A percentile compares a stretch with the other conserved stretches of the same genome.
phyloP scores from a whole-genome alignment of 2,113 vertebrate species.

The Spea multiplicata region DNA sequence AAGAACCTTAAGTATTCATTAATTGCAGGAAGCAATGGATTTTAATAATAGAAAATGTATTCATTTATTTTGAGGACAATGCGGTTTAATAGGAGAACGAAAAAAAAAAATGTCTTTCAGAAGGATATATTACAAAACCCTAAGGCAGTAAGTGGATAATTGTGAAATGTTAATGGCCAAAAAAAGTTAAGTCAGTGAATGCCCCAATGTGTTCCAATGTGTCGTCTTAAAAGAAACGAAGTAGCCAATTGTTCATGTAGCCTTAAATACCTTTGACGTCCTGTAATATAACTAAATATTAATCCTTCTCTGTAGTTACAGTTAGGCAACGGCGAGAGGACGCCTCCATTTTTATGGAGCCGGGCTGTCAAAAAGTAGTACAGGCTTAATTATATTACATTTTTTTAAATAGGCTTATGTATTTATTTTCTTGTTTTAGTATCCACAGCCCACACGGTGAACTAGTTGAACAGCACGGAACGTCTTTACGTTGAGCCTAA shows the following conservation, averaged over 20 bases:
- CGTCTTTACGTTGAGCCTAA: too few species aligned
- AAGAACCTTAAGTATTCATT: slow-evolving; percentile 8
- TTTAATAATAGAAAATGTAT: not conserved
- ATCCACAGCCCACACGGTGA: too few species aligned
- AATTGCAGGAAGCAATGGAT: slow-evolving; percentile 1
- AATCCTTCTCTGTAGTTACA: too few species aligned
- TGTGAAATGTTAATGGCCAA: not conserved
- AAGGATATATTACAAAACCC: not conserved
- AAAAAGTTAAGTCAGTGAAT: not conserved
- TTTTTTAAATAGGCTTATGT: too few species aligned
- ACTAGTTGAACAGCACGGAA: too few species aligned
- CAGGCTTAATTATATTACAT: too few species aligned
- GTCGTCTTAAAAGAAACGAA: not conserved
- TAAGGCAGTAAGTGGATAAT: slow-evolving; percentile 6
- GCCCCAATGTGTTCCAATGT: not conserved
- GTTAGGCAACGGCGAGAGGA: too few species aligned
- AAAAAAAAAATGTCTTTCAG: not conserved
- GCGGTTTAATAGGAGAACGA: not conserved
- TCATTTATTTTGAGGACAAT: slow-evolving; percentile 16
- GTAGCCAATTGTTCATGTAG: not conserved
- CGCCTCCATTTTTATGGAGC: too few species aligned
- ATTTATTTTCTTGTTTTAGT: too few species aligned
- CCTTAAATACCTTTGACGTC: not conserved
- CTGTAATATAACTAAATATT: not conserved
- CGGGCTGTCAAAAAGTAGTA: too few species aligned